Conservation (phyloP, 2,888 invertebrate genomes). For the Tromatobia lineatoria region DNA sequence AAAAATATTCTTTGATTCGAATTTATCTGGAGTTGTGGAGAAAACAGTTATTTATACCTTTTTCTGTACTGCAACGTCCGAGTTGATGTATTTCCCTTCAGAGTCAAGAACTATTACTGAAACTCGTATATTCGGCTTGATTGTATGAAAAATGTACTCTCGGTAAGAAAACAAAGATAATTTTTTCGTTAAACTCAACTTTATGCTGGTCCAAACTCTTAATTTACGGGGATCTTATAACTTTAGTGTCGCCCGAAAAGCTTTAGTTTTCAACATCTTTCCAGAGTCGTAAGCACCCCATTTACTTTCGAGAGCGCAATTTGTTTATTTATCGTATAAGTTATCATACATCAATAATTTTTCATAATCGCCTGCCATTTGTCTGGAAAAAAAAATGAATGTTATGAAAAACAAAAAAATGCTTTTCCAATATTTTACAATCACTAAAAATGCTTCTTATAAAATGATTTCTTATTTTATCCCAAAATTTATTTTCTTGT, state of each 20-base stretch:
- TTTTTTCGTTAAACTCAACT: neutral
- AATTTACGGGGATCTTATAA: neutral
- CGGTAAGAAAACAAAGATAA: neutral
- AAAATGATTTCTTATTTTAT: too few species aligned
- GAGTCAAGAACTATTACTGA: neutral
- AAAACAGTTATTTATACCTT: neutral
- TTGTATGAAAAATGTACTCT: neutral
- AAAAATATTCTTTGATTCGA: constrained; percentile 44
- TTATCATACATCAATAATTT: too few species aligned
- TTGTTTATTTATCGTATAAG: too few species aligned
- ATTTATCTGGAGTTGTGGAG: constrained; percentile 11
- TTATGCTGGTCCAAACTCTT: too few species aligned
- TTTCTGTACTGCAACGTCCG: neutral
- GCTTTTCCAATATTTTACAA: too few species aligned
- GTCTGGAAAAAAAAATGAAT: too few species aligned
- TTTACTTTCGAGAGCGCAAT: too few species aligned
- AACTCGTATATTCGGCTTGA: neutral
- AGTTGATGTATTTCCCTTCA: neutral
- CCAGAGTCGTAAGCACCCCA: too few species aligned
- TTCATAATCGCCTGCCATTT: too few species aligned
- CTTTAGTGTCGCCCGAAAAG: neutral
- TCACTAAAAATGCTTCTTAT: too few species aligned
- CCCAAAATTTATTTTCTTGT: too few species aligned
- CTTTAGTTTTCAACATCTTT: neutral
- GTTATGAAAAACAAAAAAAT: too few species aligned